phyloP scores from a whole-genome alignment of 2,113 vertebrate species.

The Oplegnathus fasciatus region DNA sequence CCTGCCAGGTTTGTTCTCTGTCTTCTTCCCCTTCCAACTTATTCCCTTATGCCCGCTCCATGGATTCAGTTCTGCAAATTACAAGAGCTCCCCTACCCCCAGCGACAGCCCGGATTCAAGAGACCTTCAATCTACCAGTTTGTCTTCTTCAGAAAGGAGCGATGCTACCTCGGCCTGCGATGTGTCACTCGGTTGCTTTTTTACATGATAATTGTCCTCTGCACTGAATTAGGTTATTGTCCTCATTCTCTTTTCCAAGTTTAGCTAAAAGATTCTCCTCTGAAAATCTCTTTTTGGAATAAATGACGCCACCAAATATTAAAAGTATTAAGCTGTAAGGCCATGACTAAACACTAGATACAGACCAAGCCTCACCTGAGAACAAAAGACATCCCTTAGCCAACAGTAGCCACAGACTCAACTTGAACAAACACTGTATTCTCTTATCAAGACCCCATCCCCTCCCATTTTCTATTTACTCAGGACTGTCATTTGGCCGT shows the following conservation, averaged over 20 bases:
- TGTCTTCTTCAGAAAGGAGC: constrained; percentile 80
- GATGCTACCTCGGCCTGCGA: constrained; percentile 69
- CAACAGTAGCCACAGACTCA: constrained; percentile 55
- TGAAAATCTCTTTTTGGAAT: constrained; percentile 53
- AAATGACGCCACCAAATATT: constrained; percentile 55
- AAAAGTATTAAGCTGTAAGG: constrained; percentile 59
- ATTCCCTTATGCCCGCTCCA: constrained; percentile 83
- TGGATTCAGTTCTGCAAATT: constrained; percentile 81
- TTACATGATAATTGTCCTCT: constrained; percentile 64
- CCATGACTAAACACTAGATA: constrained; percentile 61
- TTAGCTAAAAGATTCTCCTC: constrained; percentile 53
- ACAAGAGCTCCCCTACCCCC: constrained; percentile 83
- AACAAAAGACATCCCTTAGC: constrained; percentile 64
- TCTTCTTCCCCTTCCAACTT: constrained; percentile 83
- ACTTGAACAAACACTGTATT: constrained; percentile 77
- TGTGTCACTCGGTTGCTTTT: constrained; percentile 63
- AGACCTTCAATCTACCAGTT: constrained; percentile 80
- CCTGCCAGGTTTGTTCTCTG: constrained; percentile 87
- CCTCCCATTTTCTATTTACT: constrained; percentile 61
- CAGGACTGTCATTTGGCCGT: constrained; percentile 71
- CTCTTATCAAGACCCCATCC: constrained; percentile 69
- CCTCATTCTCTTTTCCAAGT: constrained; percentile 60
- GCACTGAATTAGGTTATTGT: constrained; percentile 65
- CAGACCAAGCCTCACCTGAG: constrained; percentile 57
- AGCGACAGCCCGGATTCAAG: constrained; percentile 80